Conservation (phyloP, 2,888 invertebrate species). For the Polydrusus tereticollis region DNA sequence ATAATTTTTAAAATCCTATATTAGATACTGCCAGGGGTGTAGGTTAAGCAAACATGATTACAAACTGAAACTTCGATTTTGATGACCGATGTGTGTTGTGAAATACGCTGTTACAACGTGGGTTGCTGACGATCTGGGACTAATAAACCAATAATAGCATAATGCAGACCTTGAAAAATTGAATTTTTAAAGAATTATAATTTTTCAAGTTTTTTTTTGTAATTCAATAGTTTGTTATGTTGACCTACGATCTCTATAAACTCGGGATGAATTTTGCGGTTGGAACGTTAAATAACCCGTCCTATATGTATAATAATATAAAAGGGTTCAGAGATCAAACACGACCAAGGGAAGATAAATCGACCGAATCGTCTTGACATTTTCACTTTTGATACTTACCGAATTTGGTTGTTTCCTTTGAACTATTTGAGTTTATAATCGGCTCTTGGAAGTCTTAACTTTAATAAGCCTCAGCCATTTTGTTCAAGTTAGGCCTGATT, state of each 20-base stretch:
- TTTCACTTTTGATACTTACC: background rate
- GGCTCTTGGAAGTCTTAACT: background rate
- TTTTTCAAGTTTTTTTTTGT: too few species aligned
- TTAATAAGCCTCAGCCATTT: too few species aligned
- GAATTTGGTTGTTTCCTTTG: background rate
- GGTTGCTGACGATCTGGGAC: too few species aligned
- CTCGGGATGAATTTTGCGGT: background rate
- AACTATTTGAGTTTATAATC: background rate
- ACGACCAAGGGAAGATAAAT: background rate
- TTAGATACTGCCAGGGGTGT: too few species aligned
- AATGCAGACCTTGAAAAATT: too few species aligned
- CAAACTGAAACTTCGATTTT: too few species aligned
- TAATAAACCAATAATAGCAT: too few species aligned
- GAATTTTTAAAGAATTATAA: too few species aligned
- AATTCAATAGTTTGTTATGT: background rate
- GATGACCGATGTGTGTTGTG: too few species aligned
- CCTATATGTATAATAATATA: conserved; percentile 5
- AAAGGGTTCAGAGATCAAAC: background rate
- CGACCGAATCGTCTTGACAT: background rate
- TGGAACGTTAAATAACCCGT: conserved; percentile 6
- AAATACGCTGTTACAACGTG: too few species aligned
- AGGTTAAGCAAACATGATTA: too few species aligned
- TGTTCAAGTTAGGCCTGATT: too few species aligned
- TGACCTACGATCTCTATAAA: background rate
- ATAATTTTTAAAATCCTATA: conserved; percentile 6